phyloP scores from a whole-genome alignment of 2,888 invertebrate species.

The Leptopilina myrica region DNA sequence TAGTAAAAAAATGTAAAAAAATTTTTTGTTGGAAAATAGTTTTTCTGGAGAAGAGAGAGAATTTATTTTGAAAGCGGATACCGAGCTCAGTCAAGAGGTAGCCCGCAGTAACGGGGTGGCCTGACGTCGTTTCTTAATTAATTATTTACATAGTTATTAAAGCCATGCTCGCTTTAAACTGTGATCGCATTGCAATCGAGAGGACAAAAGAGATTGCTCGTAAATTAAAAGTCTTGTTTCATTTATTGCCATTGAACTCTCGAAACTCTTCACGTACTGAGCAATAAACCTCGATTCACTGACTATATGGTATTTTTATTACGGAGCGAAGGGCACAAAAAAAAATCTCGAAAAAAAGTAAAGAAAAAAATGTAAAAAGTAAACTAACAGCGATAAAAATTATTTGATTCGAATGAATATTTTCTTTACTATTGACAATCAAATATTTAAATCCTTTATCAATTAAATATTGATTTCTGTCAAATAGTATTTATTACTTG shows the following conservation, averaged over 20 bases:
- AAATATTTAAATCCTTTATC: too few species aligned
- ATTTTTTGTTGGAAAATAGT: conserved; percentile 32
- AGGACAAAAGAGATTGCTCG: not conserved
- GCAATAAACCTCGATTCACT: conserved; percentile 27
- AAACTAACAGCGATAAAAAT: not conserved
- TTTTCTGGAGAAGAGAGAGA: conserved; percentile 44
- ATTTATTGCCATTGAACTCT: conserved; percentile 17
- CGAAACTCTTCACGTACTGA: not conserved
- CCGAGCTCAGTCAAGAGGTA: conserved; percentile 73
- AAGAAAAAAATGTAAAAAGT: not conserved
- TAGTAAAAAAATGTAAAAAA: not conserved
- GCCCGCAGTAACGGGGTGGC: conserved; percentile 76
- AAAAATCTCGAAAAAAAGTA: not conserved
- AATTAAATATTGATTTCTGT: too few species aligned
- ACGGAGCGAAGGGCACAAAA: not conserved
- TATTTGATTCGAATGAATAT: too few species aligned
- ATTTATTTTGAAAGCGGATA: conserved; percentile 67
- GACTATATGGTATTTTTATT: not conserved
- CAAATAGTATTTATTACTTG: too few species aligned
- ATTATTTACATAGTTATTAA: conserved; percentile 68
- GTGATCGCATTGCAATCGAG: conserved; percentile 4
- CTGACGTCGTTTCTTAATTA: conserved; percentile 73
- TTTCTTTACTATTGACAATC: too few species aligned
- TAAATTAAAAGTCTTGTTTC: conserved; percentile 8
- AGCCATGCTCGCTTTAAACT: conserved; percentile 62